Evolutionary conservation across 2,113 vertebrate genomes (phyloP).

Genomic region (Apeltes quadracus): DNA sequence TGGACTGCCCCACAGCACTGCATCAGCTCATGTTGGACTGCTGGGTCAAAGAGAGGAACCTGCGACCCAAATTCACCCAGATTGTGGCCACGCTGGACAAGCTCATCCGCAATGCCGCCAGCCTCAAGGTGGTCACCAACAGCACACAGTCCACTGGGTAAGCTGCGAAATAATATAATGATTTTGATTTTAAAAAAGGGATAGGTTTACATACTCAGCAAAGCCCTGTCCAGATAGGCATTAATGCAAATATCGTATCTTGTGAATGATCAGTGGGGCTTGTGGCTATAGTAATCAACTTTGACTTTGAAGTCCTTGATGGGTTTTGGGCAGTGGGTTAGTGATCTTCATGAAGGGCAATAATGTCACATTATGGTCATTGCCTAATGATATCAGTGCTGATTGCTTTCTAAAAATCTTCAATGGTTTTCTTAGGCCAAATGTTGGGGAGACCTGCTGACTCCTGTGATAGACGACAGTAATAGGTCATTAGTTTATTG

Average conservation of each 20-base stretch:
- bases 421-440: constrained; percentile 10
- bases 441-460: constrained; percentile 6
- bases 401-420: constrained; percentile 9
- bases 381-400: constrained; percentile 8
- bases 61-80: constrained; percentile 97
- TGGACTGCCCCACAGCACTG: constrained; percentile 97
- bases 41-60: constrained; percentile 97
- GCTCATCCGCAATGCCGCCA: constrained; percentile 97
- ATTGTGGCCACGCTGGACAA: constrained; percentile 98
- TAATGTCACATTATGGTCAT: constrained; percentile 17
- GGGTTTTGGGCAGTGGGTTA: constrained; percentile 16
- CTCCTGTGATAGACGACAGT: not conserved
- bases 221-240: not conserved
- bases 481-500: constrained; percentile 21
- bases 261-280: not conserved
- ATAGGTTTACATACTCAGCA: not conserved
- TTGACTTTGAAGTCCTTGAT: not conserved
- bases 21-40: constrained; percentile 99
- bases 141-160: constrained; percentile 93
- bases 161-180: constrained; percentile 59
- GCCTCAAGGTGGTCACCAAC: constrained; percentile 95
- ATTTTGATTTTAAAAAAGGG: not conserved
- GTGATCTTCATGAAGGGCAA: constrained; percentile 26
- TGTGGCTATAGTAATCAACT: constrained; percentile 17
- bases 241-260: not conserved